These are phyloP conservation scores for Luperina testacea DNA, from an alignment of 2,888 invertebrate genomes.

Conservation along the genomic window DNA sequence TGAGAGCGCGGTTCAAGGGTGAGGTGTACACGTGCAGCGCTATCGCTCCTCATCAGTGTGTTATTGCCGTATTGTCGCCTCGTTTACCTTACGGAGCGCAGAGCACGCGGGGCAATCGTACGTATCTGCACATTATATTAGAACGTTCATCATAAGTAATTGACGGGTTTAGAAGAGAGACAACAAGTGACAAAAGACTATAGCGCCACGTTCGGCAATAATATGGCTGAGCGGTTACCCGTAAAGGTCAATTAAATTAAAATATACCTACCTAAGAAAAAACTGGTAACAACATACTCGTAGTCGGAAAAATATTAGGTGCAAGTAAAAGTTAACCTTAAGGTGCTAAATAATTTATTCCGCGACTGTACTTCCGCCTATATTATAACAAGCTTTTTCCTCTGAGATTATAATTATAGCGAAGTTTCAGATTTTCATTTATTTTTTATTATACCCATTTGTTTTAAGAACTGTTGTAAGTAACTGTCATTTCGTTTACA, in stretches of 20 bases:
- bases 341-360: neutral
- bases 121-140: neutral
- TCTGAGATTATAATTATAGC: neutral
- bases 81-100: conserved; percentile 36
- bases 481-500: conserved; percentile 15
- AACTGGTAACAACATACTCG: neutral
- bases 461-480: conserved; percentile 1
- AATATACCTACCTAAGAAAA: neutral
- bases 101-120: neutral
- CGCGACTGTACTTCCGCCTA: neutral
- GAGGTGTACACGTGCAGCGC: conserved; percentile 42
- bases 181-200: neutral
- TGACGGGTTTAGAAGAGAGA: neutral
- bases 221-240: neutral
- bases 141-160: neutral
- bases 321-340: neutral
- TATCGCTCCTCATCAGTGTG: conserved; percentile 30
- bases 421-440: conserved; percentile 20
- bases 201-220: neutral
- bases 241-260: neutral
- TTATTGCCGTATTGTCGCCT: conserved; percentile 43
- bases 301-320: no score
- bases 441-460: neutral
- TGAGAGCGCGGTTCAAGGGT: conserved; percentile 48
- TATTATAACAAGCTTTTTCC: neutral